Conservation (phyloP, 2,888 invertebrate genomes). For the Plagiodera versicolora region DNA sequence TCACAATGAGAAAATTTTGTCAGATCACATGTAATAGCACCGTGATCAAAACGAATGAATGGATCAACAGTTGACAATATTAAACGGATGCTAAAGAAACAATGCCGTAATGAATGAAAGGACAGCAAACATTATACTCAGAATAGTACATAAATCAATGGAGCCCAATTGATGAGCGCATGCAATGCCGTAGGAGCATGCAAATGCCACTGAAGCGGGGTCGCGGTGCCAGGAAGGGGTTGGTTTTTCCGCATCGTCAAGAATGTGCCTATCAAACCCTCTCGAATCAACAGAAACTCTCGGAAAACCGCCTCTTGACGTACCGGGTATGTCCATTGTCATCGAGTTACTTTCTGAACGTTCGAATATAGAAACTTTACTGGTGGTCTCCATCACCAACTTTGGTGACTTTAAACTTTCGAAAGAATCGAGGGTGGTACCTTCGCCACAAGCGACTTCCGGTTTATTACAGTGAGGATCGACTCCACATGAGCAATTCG, state of each 20-base stretch:
- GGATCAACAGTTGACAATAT: background rate
- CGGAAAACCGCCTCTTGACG: background rate
- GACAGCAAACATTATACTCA: conserved; percentile 75
- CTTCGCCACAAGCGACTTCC: conserved; percentile 12
- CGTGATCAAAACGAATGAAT: no score
- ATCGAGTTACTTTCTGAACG: conserved; percentile 16
- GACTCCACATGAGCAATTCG: conserved; percentile 29
- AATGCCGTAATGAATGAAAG: conserved; percentile 71
- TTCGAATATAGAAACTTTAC: conserved; percentile 28
- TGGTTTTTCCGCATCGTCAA: conserved; percentile 34
- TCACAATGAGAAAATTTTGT: no score
- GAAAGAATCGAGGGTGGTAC: conserved; percentile 34
- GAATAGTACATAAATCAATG: conserved; percentile 73
- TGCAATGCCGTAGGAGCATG: conserved; percentile 76
- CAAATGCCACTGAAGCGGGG: conserved; percentile 70
- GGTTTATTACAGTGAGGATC: conserved; percentile 20
- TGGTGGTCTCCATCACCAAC: conserved; percentile 46
- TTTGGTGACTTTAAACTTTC: conserved; percentile 50
- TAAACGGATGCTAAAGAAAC: conserved; percentile 58
- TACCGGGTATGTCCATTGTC: conserved; percentile 15
- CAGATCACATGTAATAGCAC: no score
- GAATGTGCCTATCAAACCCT: conserved; percentile 35
- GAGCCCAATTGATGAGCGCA: conserved; percentile 71
- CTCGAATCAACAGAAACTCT: background rate
- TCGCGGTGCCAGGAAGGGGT: conserved; percentile 60